Percentiles rank a stretch among this genome's conserved stretches.
These are phyloP conservation scores for Austrofundulus limnaeus DNA, from an alignment of 2,113 vertebrate genomes.

Conservation along the genomic window DNA sequence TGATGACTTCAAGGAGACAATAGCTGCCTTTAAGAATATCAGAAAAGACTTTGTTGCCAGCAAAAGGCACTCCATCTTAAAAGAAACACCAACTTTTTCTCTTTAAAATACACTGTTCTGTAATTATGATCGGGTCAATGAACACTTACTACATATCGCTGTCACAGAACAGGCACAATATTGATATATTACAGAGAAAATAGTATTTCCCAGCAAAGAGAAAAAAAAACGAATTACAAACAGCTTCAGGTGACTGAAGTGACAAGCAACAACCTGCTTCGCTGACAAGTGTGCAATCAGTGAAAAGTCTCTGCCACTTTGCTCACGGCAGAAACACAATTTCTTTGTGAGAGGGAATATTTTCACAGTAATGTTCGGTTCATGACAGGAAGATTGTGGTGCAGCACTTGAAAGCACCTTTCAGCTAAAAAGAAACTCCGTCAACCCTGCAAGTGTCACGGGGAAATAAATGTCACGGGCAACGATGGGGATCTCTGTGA, in stretches of 20 bases:
- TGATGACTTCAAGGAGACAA: background rate
- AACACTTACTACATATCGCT: conserved; percentile 1
- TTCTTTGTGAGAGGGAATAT: conserved; percentile 36
- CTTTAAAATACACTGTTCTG: no score
- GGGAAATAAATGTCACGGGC: conserved; percentile 43
- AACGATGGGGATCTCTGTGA: conserved; percentile 34
- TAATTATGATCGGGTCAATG: conserved; percentile 19
- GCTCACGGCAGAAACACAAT: conserved; percentile 33
- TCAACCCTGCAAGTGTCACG: conserved; percentile 35
- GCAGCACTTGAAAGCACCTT: conserved; percentile 55
- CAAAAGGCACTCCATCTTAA: background rate
- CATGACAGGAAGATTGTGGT: conserved; percentile 68
- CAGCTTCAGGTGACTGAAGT: conserved; percentile 45
- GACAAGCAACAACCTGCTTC: conserved; percentile 34
- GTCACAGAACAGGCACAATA: conserved; percentile 15
- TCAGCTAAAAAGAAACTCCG: conserved; percentile 41
- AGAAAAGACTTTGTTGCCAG: background rate
- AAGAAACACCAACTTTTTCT: conserved; percentile 1
- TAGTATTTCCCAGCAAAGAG: conserved; percentile 6
- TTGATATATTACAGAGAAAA: conserved; percentile 23
- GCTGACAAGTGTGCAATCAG: conserved; percentile 60
- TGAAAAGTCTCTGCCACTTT: conserved; percentile 41
- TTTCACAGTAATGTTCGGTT: conserved; percentile 41
- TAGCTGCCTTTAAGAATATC: background rate
- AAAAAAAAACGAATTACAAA: conserved; percentile 15